Base-by-base conservation (phyloP, 2,797 vertebrate genomes). In the Anomalospiza imberbis region DNA sequence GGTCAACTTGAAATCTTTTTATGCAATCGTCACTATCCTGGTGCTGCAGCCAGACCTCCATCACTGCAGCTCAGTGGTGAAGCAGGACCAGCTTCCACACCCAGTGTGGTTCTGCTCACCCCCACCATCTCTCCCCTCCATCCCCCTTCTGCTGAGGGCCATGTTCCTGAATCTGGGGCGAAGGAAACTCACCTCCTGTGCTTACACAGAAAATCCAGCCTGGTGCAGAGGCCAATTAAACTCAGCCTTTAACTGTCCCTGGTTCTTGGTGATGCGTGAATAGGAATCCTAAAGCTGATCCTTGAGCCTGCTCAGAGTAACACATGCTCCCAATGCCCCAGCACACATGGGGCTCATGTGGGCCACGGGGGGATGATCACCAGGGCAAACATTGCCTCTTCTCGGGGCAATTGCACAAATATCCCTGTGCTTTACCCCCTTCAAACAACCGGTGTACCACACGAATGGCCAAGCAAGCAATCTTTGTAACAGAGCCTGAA, bases 261-360 rank as follows among this genome's bases (percentile, higher is more conserved):
- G 6, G 14, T 62, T 90, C 55, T 54, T 42, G 74, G 36, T 2
- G 2, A 58, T 8, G 19, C 22, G n/a, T 32, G 29, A 71, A 36
- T 15, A 78, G 28, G n/a, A 84, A 66, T 12, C 47, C 28, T 10
- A 42, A 88, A 72, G 54, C 19, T 8, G 5, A 10, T 9, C 38
- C 36, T 32, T 1, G 2, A 90, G 42, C 20, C 32, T 74, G 45
- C 1, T 4, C 62, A 63, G 63, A 47, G 42, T 5, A 15, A 60
- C 57, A 36, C 25, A 8, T 0, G 1, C 20, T 60, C 32, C 29
- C 0, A 1, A 4, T 62, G 66, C 8, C 29, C 55, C 10, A 32
- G 13, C 40, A 25, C 19, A 38, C 3, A 1, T 0, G 2, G 38
- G 7, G 25, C 50, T 89, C 4, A 0, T 47, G 47, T 60, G 78